Evolutionary conservation across 1,140 invertebrate species (phyloP), one percentile per base, ranked within the genome.

Genomic region (Cecropterus lyciades): DNA sequence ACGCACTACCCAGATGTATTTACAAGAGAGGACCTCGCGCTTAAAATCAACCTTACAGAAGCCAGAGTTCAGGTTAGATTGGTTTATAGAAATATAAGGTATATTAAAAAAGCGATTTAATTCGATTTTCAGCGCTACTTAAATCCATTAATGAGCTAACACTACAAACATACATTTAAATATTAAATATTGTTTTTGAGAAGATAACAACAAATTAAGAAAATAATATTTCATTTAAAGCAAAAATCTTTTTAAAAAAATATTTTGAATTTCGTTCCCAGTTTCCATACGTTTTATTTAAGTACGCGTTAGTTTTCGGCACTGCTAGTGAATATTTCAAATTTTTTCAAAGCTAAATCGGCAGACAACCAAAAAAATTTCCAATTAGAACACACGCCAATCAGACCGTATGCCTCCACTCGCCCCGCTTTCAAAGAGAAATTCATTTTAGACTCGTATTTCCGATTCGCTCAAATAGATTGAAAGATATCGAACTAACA

Each of bases 1-100:
- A 99, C 98, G 16, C 99, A 99, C 91, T 99, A 99, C 87, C 99
- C 98, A 6, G 99, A 99, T 91, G 98, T 99, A 55, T 99, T 99
- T 93, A 99, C 98, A 0, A 93, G 99, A 75, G 98, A 99, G 92
- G 98, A 99, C 92, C 93, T 99, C 49, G 98, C 98, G n/a, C 98
- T 98, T 95, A 98, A 99, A 93, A 99, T 99, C 82, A 99, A 99
- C 92, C 94, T 99, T 63, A 99, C 98, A 0, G 98, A 99, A 93
- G 98, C 98, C 3, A 94, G 98, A 91, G 98, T 99, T 40, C 98
- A 99, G 96, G 98, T 99, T 91, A 93, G 93, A 57, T 30, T 27
- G 33, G 33, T 37, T 37, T 30, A 30, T 3, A 30, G 7, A 30
- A 8, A 30, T 30, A 30, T 30, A 5, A 7, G 7, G 27, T 6